These are phyloP conservation scores for Cerceris rybyensis DNA, from an alignment of 2,888 invertebrate species.

Conservation along the genomic window DNA sequence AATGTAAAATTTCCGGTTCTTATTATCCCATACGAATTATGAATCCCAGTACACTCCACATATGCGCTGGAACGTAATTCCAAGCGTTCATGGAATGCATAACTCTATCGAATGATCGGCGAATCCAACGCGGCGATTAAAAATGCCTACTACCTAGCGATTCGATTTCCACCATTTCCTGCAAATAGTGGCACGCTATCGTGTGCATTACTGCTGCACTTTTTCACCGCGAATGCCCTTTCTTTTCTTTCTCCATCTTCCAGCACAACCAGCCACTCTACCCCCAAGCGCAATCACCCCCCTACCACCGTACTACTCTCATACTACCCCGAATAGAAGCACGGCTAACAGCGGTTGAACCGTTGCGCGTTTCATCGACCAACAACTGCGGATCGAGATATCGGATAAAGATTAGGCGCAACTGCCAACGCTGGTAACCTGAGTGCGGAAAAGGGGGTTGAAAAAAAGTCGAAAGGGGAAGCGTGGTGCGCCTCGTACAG, in stretches of 20 bases:
- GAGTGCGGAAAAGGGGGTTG: constrained; percentile 30
- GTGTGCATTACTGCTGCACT: constrained; percentile 63
- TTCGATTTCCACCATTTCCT: constrained; percentile 23
- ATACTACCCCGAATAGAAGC: constrained; percentile 7
- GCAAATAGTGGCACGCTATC: constrained; percentile 57
- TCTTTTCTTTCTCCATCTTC: constrained; percentile 19
- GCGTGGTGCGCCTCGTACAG: constrained; percentile 26
- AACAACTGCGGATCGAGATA: constrained; percentile 67
- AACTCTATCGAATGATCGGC: constrained; percentile 54
- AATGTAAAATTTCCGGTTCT: too few relatives aligned
- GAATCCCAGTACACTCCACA: neutral
- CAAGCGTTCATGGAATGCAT: constrained; percentile 26
- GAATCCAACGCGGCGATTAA: constrained; percentile 43
- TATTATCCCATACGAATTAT: too few relatives aligned
- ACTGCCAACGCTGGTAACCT: constrained; percentile 46
- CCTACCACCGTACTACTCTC: too few relatives aligned
- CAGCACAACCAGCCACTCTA: constrained; percentile 22
- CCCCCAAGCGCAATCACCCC: constrained; percentile 32
- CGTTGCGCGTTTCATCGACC: constrained; percentile 62
- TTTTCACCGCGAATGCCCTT: constrained; percentile 43
- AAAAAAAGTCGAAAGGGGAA: constrained; percentile 34
- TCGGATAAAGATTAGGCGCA: constrained; percentile 73
- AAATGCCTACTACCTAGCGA: constrained; percentile 48
- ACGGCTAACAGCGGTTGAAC: constrained; percentile 38
- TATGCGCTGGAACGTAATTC: constrained; percentile 36